These are phyloP conservation scores for Caenorhabditis brenneri DNA, from an alignment of 1,140 invertebrate species.

Conservation along the genomic window DNA sequence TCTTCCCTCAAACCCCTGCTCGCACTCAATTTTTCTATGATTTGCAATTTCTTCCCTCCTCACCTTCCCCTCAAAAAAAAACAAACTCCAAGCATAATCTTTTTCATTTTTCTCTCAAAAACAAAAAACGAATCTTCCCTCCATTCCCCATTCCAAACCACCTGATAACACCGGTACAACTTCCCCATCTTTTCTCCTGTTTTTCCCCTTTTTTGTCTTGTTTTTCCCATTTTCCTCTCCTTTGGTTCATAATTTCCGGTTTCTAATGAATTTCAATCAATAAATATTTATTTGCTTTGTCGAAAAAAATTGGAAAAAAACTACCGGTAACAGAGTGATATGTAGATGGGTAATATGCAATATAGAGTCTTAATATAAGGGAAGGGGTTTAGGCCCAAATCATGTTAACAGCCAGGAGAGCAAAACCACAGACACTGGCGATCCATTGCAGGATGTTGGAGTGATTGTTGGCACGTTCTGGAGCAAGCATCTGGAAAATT, in stretches of 20 bases:
- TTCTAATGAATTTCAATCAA: slow-evolving; percentile 7
- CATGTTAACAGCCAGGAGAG: slow-evolving; percentile 52
- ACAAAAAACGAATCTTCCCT: neutral
- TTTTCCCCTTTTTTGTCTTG: neutral
- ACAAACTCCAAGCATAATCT: too few relatives aligned
- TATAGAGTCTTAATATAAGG: neutral
- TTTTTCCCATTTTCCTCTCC: neutral
- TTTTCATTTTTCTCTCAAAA: too few relatives aligned
- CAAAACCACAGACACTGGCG: slow-evolving; percentile 52
- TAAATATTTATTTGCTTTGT: neutral
- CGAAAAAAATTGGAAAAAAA: neutral
- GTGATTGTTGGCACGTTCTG: slow-evolving; percentile 59
- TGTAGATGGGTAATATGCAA: neutral
- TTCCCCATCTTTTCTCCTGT: neutral
- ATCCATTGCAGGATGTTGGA: slow-evolving; percentile 60
- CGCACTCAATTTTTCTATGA: too few relatives aligned
- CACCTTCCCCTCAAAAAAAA: too few relatives aligned
- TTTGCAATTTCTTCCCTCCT: too few relatives aligned
- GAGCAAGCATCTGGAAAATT: slow-evolving; percentile 60
- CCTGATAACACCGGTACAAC: neutral
- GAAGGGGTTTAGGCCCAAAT: neutral
- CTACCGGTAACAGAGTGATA: neutral
- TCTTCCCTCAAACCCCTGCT: too few relatives aligned
- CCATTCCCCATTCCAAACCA: too few relatives aligned
- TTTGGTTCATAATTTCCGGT: slow-evolving; percentile 20